These are phyloP conservation scores for Periparus ater DNA, from an alignment of 2,797 vertebrate species.

Conservation along the genomic window DNA sequence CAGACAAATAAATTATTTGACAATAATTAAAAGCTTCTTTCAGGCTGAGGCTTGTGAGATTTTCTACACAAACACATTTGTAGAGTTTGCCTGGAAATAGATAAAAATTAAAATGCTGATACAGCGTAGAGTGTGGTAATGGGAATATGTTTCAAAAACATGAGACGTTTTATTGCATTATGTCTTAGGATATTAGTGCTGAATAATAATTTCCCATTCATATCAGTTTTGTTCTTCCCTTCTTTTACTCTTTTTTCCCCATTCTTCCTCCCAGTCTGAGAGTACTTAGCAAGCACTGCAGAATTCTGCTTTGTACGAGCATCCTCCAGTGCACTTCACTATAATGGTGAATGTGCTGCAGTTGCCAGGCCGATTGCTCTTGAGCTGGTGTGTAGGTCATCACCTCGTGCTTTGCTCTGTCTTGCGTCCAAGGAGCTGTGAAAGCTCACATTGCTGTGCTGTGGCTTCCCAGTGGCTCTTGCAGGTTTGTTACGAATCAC, in stretches of 20 bases:
- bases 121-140: conserved; percentile 38
- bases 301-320: not conserved
- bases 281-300: not conserved
- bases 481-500: conserved; percentile 7
- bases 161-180: conserved; percentile 32
- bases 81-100: conserved; percentile 42
- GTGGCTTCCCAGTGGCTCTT: conserved; percentile 14
- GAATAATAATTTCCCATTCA: not conserved
- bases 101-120: conserved; percentile 71
- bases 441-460: not conserved
- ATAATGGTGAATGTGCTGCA: not conserved
- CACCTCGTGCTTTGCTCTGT: conserved; percentile 36
- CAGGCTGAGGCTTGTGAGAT: not conserved
- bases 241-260: not conserved
- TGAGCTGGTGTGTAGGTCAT: conserved; percentile 38
- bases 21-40: conserved; percentile 29
- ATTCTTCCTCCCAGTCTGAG: not conserved
- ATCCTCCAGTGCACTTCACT: conserved; percentile 4
- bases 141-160: conserved; percentile 35
- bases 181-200: not conserved
- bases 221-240: not conserved
- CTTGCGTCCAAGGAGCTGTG: conserved; percentile 27
- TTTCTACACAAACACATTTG: conserved; percentile 29
- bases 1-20: not conserved
- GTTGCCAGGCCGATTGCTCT: conserved; percentile 38